These are phyloP conservation scores for Adelognathus sp. DNA, from an alignment of 2,888 invertebrate genomes.

Conservation along the genomic window DNA sequence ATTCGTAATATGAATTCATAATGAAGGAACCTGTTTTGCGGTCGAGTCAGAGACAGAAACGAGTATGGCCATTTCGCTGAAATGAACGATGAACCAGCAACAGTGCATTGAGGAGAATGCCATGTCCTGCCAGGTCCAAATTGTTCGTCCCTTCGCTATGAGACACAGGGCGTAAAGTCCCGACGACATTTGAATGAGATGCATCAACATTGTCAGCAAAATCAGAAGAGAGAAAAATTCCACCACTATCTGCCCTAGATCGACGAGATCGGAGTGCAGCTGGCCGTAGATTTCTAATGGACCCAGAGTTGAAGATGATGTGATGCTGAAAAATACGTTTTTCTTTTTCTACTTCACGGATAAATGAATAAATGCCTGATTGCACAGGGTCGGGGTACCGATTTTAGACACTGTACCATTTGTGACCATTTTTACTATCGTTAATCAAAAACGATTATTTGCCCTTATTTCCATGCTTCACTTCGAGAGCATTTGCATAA, in stretches of 20 bases:
- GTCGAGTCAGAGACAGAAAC: constrained; percentile 40
- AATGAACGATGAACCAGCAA: constrained; percentile 41
- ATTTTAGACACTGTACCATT: too few relatives aligned
- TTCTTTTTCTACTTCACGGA: too few relatives aligned
- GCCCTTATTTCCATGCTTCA: too few relatives aligned
- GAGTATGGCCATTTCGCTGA: constrained; percentile 19
- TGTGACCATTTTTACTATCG: too few relatives aligned
- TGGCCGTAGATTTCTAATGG: constrained; percentile 43
- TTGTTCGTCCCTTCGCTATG: constrained; percentile 4
- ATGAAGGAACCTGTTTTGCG: constrained; percentile 44
- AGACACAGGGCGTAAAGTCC: constrained; percentile 48
- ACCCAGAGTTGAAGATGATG: too few relatives aligned
- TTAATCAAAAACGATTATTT: too few relatives aligned
- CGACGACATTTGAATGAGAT: constrained; percentile 39
- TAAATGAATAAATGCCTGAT: too few relatives aligned
- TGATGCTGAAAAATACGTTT: too few relatives aligned
- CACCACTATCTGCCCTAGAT: constrained; percentile 33
- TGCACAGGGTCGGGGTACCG: too few relatives aligned
- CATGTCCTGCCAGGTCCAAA: background rate
- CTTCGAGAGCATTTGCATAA: too few relatives aligned
- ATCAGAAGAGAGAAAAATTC: constrained; percentile 50
- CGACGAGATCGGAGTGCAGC: constrained; percentile 51
- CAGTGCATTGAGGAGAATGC: background rate
- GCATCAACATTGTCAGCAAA: constrained; percentile 41
- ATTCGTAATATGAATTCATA: background rate